Percentiles rank a stretch among this genome's conserved stretches.
These are phyloP conservation scores for Arizona elegans DNA, from an alignment of 2,113 vertebrate genomes.

Conservation along the genomic window DNA sequence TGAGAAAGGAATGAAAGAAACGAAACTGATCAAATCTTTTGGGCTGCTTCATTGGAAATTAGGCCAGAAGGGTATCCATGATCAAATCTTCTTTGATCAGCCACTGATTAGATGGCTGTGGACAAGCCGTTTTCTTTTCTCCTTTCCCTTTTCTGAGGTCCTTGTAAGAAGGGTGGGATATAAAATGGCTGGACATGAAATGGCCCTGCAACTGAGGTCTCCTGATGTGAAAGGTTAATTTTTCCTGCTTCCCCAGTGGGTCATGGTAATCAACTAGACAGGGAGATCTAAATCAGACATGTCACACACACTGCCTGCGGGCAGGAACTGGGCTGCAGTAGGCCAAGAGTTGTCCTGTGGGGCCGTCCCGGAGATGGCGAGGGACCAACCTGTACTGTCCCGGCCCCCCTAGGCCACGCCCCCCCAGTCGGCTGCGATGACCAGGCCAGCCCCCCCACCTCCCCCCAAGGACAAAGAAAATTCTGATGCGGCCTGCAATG, in stretches of 20 bases:
- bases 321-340: rapidly evolving
- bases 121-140: no score
- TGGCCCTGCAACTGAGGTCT: not conserved
- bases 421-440: no score
- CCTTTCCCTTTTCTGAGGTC: not conserved
- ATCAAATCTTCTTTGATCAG: not conserved
- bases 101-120: no score
- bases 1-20: not conserved
- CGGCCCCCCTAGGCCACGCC: no score
- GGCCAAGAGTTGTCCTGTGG: no score
- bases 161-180: not conserved
- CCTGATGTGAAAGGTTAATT: not conserved
- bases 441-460: not conserved
- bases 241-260: not conserved
- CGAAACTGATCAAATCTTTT: not conserved
- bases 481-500: no score
- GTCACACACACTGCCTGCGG: not conserved
- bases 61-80: not conserved
- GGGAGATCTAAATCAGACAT: not conserved
- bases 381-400: no score
- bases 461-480: no score
- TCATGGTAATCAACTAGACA: not conserved
- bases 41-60: not conserved
- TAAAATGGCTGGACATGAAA: not conserved
- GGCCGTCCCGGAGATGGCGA: no score